A percentile compares a stretch with the other conserved stretches of the same genome.
Conservation (phyloP, 30 jellyfish, hydroid and myxozoan genomes). For the Pseudorhiza aurosa region DNA sequence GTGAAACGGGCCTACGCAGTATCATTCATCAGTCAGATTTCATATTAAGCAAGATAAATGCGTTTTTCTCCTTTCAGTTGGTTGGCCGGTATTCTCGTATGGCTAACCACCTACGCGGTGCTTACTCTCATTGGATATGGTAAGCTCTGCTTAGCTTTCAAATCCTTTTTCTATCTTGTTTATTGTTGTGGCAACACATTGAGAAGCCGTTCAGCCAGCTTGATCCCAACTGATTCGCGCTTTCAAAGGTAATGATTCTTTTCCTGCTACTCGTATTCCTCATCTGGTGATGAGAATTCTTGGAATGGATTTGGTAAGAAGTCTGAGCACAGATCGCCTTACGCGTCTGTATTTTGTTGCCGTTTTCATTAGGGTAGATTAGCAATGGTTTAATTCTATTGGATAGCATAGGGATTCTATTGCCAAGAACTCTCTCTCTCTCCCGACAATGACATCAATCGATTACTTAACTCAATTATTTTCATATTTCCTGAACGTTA, state of each 20-base stretch:
- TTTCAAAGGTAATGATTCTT: not conserved
- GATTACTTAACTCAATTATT: not conserved
- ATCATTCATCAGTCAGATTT: not conserved
- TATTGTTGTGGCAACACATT: not conserved
- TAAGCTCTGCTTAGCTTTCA: conserved; percentile 3
- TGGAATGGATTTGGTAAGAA: not conserved
- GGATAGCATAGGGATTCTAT: no score
- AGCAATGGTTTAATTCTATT: no score
- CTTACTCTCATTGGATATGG: conserved; percentile 88
- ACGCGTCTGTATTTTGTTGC: not conserved
- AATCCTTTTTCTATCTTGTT: not conserved
- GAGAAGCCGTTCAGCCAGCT: not conserved
- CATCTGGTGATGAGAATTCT: not conserved
- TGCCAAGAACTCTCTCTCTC: no score
- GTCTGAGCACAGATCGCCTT: not conserved
- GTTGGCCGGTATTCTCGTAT: conserved; percentile 96
- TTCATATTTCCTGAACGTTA: no score
- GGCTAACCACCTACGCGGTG: conserved; percentile 93
- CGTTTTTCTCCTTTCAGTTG: conserved; percentile 54
- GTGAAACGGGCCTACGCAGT: not conserved
- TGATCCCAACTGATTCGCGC: not conserved
- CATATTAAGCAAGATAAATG: not conserved
- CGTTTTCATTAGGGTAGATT: not conserved
- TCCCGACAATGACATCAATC: not conserved
- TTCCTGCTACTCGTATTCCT: not conserved